A percentile compares a stretch with the other conserved stretches of the same genome.
Evolutionary conservation across 1,140 invertebrate species (phyloP).

Genomic region (Drosophila rhopaloa): DNA sequence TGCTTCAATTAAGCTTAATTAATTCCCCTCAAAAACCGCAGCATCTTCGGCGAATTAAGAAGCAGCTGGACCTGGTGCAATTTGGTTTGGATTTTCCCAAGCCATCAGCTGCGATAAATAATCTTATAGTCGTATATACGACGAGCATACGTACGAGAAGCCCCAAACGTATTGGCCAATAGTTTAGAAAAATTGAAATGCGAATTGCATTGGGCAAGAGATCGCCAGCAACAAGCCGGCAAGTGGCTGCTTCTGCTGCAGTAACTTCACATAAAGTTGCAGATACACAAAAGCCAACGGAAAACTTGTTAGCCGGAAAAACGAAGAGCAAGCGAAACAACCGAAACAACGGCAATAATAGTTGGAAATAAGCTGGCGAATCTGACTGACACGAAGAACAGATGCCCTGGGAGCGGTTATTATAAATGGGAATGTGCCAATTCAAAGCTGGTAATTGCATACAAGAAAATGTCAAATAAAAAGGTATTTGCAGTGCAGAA

Average conservation of each 20-base stretch:
- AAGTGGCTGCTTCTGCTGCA: constrained; percentile 25
- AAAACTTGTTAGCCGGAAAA: constrained; percentile 71
- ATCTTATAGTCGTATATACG: constrained; percentile 40
- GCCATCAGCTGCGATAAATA: constrained; percentile 46
- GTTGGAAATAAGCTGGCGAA: constrained; percentile 31
- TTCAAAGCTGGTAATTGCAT: neutral
- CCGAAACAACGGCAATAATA: constrained; percentile 41
- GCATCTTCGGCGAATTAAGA: constrained; percentile 56
- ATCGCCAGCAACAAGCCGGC: constrained; percentile 27
- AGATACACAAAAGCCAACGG: constrained; percentile 31
- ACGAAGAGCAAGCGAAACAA: constrained; percentile 43
- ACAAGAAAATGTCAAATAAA: constrained; percentile 14
- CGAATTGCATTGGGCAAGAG: constrained; percentile 67
- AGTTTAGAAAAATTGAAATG: constrained; percentile 80
- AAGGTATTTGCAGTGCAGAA: neutral
- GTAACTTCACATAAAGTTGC: constrained; percentile 28
- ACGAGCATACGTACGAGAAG: constrained; percentile 27
- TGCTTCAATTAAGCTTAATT: constrained; percentile 67
- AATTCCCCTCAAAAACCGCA: constrained; percentile 49
- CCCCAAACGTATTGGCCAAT: constrained; percentile 65
- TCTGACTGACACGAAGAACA: constrained; percentile 23
- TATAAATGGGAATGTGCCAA: constrained; percentile 8
- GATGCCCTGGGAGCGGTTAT: constrained; percentile 38
- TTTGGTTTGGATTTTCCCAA: constrained; percentile 54
- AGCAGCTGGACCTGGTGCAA: constrained; percentile 40